Evolutionary conservation across 2,797 vertebrate species (phyloP).

Genomic region (Myoxocephalus aenaeus): DNA sequence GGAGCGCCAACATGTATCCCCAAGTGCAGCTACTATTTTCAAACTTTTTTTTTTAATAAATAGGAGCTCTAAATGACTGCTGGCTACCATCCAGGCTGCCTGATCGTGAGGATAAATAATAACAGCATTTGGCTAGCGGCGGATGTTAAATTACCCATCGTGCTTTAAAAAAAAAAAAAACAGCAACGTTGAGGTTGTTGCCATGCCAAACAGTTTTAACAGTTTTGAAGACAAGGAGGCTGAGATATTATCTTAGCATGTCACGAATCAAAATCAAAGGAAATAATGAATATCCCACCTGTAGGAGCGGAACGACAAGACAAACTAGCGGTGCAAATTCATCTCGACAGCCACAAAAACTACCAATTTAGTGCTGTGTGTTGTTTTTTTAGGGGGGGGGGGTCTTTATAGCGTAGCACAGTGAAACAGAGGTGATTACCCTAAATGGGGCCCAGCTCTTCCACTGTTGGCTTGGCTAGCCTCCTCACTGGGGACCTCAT

Average conservation of each 20-base stretch:
- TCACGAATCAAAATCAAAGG: slow-evolving; percentile 13
- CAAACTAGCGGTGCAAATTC: background rate
- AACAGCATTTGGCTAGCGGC: background rate
- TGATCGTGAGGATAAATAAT: slow-evolving; percentile 40
- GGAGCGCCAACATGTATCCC: slow-evolving; percentile 10
- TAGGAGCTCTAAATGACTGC: slow-evolving; percentile 22
- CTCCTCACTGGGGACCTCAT: slow-evolving; percentile 63
- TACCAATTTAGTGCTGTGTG: slow-evolving; percentile 29
- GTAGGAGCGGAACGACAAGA: slow-evolving; percentile 3
- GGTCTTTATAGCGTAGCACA: slow-evolving; percentile 2
- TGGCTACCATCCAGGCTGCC: slow-evolving; percentile 23
- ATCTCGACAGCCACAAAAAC: slow-evolving; percentile 11
- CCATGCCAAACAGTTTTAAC: background rate
- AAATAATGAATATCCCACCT: slow-evolving; percentile 22
- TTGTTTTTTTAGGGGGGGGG: background rate
- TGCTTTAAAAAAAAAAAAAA: slow-evolving; percentile 45
- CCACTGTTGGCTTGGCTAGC: slow-evolving; percentile 36
- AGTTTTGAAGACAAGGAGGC: background rate
- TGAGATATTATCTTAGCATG: background rate
- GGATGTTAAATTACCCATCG: slow-evolving; percentile 37
- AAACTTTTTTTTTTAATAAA: slow-evolving; percentile 14
- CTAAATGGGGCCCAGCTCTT: slow-evolving; percentile 58
- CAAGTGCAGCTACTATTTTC: background rate
- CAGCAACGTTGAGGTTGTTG: background rate
- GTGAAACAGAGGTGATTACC: slow-evolving; percentile 44